Evolutionary conservation across 2,888 invertebrate genomes (phyloP).

Genomic region (Agriopis aurantiaria): DNA sequence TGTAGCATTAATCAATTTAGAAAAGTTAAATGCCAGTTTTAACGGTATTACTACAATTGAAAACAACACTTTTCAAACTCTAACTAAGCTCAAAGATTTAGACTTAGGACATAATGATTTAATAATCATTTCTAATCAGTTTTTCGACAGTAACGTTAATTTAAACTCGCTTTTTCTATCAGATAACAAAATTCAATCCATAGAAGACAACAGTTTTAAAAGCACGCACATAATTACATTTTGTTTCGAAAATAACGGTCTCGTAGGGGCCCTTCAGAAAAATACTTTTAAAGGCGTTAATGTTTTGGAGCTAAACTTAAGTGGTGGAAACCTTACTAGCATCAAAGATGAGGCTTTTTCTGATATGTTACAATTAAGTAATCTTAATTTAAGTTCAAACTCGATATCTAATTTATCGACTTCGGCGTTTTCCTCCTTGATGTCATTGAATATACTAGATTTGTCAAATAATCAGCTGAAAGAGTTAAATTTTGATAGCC

Average conservation of each 20-base stretch:
- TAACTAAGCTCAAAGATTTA: slow-evolving; percentile 24
- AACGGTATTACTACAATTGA: slow-evolving; percentile 17
- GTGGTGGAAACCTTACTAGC: slow-evolving; percentile 30
- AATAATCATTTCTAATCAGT: slow-evolving; percentile 19
- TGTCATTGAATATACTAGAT: slow-evolving; percentile 28
- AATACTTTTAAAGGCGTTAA: slow-evolving; percentile 38
- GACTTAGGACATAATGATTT: slow-evolving; percentile 40
- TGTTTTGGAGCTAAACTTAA: slow-evolving; percentile 34
- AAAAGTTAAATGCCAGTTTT: slow-evolving; percentile 21
- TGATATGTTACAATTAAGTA: slow-evolving; percentile 28
- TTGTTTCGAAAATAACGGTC: slow-evolving; percentile 27
- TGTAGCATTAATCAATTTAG: slow-evolving; percentile 17
- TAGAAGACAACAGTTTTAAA: slow-evolving; percentile 36
- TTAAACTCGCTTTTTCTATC: slow-evolving; percentile 29
- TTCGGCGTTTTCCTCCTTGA: slow-evolving; percentile 34
- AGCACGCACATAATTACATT: slow-evolving; percentile 33
- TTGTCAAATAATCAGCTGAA: slow-evolving; percentile 39
- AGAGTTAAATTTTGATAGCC: slow-evolving; percentile 33
- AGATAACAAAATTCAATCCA: slow-evolving; percentile 31
- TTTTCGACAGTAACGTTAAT: slow-evolving; percentile 30
- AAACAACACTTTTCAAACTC: slow-evolving; percentile 15
- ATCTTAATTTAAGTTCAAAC: slow-evolving; percentile 39
- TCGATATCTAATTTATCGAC: slow-evolving; percentile 29
- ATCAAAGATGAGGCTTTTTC: slow-evolving; percentile 32
- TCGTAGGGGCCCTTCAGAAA: slow-evolving; percentile 29